Conservation (phyloP, 2,797 vertebrate genomes). For the Rhinella marina region DNA sequence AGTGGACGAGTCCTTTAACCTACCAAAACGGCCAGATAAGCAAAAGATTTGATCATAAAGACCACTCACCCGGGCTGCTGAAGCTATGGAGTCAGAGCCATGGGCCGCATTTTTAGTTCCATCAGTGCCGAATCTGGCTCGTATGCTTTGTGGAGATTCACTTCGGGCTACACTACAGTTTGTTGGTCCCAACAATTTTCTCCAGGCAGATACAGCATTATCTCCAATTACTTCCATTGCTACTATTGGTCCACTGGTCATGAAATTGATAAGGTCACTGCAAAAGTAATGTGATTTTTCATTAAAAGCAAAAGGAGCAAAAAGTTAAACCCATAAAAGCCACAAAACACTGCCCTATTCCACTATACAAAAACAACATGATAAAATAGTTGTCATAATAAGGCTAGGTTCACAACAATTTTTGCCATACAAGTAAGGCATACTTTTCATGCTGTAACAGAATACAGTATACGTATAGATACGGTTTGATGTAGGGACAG, state of each 20-base stretch:
- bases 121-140: constrained; percentile 83
- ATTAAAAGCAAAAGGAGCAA: not conserved
- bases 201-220: constrained; percentile 86
- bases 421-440: no score
- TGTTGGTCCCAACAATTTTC: constrained; percentile 82
- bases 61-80: constrained; percentile 85
- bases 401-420: no score
- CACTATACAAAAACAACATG: no score
- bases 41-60: not conserved
- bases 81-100: constrained; percentile 85
- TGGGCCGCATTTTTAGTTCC: constrained; percentile 85
- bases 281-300: constrained; percentile 60
- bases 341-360: not conserved
- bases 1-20: no score
- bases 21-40: not conserved
- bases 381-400: no score
- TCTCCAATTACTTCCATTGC: constrained; percentile 93
- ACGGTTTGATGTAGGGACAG: no score
- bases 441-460: no score
- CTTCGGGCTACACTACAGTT: constrained; percentile 76
- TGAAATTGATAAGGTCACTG: constrained; percentile 88
- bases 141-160: constrained; percentile 80
- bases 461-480: no score
- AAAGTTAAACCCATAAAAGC: not conserved
- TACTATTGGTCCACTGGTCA: constrained; percentile 86